These are phyloP conservation scores for Pachyrhynchus sulphureomaculatus DNA, from an alignment of 1,140 invertebrate species.

Conservation along the genomic window DNA sequence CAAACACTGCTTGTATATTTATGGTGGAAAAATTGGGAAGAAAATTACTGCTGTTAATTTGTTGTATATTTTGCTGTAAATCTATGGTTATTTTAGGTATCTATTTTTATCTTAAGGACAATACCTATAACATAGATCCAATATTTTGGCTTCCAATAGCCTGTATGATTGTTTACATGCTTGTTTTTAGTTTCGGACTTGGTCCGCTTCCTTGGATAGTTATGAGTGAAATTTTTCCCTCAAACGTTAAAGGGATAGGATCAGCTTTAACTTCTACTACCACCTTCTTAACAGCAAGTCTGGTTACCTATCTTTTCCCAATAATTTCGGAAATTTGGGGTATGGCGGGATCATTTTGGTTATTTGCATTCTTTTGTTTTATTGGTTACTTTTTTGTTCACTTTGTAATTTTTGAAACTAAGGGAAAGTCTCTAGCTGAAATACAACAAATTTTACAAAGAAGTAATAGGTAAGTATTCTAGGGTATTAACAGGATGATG, in stretches of 20 bases:
- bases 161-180: conserved; percentile 38
- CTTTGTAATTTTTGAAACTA: conserved; percentile 74
- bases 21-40: conserved; percentile 77
- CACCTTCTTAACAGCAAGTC: conserved; percentile 75
- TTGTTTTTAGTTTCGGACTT: conserved; percentile 57
- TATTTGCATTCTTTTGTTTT: conserved; percentile 65
- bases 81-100: conserved; percentile 32
- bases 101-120: conserved; percentile 40
- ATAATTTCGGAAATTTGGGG: conserved; percentile 61
- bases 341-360: conserved; percentile 72
- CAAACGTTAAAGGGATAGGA: conserved; percentile 71
- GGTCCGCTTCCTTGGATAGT: conserved; percentile 83
- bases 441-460: conserved; percentile 37
- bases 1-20: conserved; percentile 67
- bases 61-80: conserved; percentile 55
- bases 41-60: conserved; percentile 63
- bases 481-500: too few species aligned
- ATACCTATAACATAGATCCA: conserved; percentile 31
- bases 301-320: conserved; percentile 75
- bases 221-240: conserved; percentile 78
- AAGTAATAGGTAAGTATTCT: too few species aligned
- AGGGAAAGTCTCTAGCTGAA: conserved; percentile 69
- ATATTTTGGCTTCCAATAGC: conserved; percentile 43
- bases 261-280: conserved; percentile 70
- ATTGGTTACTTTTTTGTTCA: conserved; percentile 57